phyloP scores from a whole-genome alignment of 2,797 vertebrate species.

The Chelon labrosus region DNA sequence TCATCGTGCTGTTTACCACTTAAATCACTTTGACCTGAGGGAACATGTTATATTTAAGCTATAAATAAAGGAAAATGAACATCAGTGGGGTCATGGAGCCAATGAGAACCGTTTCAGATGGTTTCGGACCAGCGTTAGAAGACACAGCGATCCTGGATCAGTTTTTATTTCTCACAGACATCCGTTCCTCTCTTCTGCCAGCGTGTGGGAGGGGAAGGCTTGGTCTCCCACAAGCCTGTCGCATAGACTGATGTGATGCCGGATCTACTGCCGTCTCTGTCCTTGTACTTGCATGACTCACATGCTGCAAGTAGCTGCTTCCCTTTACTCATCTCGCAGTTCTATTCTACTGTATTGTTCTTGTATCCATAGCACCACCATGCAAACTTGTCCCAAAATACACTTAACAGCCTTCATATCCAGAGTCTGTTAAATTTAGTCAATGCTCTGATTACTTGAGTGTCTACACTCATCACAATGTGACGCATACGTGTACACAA shows the following conservation, averaged over 20 bases:
- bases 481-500: constrained; percentile 21
- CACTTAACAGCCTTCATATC: constrained; percentile 23
- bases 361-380: constrained; percentile 1
- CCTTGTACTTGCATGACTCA: constrained; percentile 42
- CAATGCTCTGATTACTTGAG: constrained; percentile 32
- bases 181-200: constrained; percentile 21
- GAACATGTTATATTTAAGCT: constrained; percentile 22
- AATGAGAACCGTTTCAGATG: not conserved
- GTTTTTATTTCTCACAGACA: constrained; percentile 12
- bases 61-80: constrained; percentile 26
- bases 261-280: constrained; percentile 34
- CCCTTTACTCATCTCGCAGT: constrained; percentile 4
- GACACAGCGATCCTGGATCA: constrained; percentile 21
- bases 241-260: constrained; percentile 36
- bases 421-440: constrained; percentile 30
- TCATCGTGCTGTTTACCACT: constrained; percentile 38
- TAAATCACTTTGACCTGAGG: constrained; percentile 28
- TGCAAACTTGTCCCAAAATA: not conserved
- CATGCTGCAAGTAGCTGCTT: constrained; percentile 35
- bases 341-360: not conserved
- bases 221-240: constrained; percentile 36
- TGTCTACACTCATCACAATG: constrained; percentile 14
- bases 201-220: constrained; percentile 30
- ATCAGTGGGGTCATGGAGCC: constrained; percentile 9
- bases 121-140: constrained; percentile 2